Base-by-base conservation (phyloP, 2,888 invertebrate species). In the Brenthis hecate region DNA sequence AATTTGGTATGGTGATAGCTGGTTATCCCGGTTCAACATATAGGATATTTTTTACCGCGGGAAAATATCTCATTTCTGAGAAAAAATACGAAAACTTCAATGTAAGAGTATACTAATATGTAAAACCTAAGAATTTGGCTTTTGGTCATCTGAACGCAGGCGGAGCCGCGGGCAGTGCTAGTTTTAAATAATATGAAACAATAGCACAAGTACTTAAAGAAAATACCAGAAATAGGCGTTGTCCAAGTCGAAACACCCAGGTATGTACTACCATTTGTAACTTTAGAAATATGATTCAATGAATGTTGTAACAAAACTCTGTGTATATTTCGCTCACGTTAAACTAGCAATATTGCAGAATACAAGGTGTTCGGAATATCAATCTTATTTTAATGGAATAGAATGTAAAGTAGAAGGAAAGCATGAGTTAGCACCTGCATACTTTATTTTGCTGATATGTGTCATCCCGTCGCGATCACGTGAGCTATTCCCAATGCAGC, bases 271-370 rank as follows among this genome's bases (percentile, higher is more conserved):
- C 23, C 19, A 23, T 60, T 48, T 48, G 23, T 48, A 19, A 60
- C 48, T n/a, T 58, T 6, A 48, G 50, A 60, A 50, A 28, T 28
- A 60, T 55, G 60, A 60, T 48, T 56, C 47, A 48, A 60, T 56
- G 61, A 48, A 32, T 61, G 54, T 50, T 61, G 57, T 32, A 63
- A 61, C 55, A 58, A 50, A 54, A 47, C 50, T 65, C 14, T 48
- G 50, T 36, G 8, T 23, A 55, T 58, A 69, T 66, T 63, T 58
- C 50, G 50, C 57, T 66, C 63, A 58, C 62, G 62, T 69, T 43
- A 54, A 32, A 47, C 62, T 60, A 51, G 56, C 58, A 66, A 63
- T 56, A 61, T 23, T 67, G 60, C 66, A 60, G 56, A 16, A 61
- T 65, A 55, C 53, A 5, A 51, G 23, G 36, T 14, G n/a, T 1